Conservation (phyloP, 2,888 invertebrate genomes). For the Tiliacea aurago region DNA sequence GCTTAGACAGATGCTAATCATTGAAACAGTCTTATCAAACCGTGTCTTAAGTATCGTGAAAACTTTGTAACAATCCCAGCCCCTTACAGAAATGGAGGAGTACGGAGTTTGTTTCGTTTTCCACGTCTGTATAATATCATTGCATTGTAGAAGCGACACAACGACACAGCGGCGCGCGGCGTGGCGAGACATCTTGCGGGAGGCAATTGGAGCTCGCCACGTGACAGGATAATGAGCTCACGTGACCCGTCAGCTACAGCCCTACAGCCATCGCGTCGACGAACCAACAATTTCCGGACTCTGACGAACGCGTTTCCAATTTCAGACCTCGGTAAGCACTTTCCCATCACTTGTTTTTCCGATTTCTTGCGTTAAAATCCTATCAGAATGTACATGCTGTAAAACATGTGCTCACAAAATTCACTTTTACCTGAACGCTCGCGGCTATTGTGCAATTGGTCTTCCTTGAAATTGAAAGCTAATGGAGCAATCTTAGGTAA, state of each 20-base stretch:
- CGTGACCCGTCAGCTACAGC: slow-evolving; percentile 78
- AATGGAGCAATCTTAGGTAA: slow-evolving; percentile 57
- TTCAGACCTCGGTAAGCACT: slow-evolving; percentile 87
- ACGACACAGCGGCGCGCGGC: slow-evolving; percentile 14
- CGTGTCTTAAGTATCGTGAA: slow-evolving; percentile 26
- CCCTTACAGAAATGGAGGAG: neutral
- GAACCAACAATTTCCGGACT: slow-evolving; percentile 86
- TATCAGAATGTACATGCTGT: slow-evolving; percentile 51
- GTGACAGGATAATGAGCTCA: slow-evolving; percentile 83
- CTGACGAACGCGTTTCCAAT: slow-evolving; percentile 88
- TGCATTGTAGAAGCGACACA: slow-evolving; percentile 40
- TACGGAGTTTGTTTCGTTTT: neutral
- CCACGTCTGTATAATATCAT: slow-evolving; percentile 34
- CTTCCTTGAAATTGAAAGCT: slow-evolving; percentile 60
- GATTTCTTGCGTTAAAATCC: slow-evolving; percentile 69
- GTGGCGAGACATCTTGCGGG: slow-evolving; percentile 63
- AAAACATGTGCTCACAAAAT: slow-evolving; percentile 50
- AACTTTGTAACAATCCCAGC: neutral
- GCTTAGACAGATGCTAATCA: slow-evolving; percentile 11
- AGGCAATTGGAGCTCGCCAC: slow-evolving; percentile 68
- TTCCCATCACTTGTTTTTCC: slow-evolving; percentile 82
- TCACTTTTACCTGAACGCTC: slow-evolving; percentile 58
- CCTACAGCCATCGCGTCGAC: slow-evolving; percentile 68
- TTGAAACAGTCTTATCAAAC: slow-evolving; percentile 21
- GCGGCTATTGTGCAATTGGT: slow-evolving; percentile 53